These are phyloP conservation scores for Drosophila neonasuta DNA, from an alignment of 2,888 invertebrate genomes.

Conservation along the genomic window DNA sequence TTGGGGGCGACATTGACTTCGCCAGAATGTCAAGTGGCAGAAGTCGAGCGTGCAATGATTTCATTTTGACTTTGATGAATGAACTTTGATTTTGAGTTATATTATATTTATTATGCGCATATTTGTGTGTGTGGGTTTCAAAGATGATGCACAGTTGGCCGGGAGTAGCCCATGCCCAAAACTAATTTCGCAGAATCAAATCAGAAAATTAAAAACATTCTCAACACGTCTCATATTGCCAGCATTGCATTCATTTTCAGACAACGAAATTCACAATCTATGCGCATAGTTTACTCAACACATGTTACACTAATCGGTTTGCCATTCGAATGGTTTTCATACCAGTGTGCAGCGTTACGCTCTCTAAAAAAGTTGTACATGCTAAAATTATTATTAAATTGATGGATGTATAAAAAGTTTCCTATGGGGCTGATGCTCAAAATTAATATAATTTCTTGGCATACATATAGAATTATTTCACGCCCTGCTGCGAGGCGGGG, in stretches of 20 bases:
- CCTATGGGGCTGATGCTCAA: conserved; percentile 11
- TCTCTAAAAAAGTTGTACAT: conserved; percentile 23
- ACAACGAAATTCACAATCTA: background rate
- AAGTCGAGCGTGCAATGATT: conserved; percentile 51
- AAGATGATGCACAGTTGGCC: conserved; percentile 28
- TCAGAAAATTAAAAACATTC: conserved; percentile 1
- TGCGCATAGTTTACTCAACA: background rate
- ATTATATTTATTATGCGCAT: conserved; percentile 46
- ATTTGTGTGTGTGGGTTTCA: conserved; percentile 15
- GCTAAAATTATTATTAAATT: conserved; percentile 44
- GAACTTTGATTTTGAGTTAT: conserved; percentile 59
- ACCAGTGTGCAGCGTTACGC: conserved; percentile 28
- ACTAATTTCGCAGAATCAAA: background rate
- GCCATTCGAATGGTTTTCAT: background rate
- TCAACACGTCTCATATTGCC: conserved; percentile 4
- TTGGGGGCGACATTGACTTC: conserved; percentile 33
- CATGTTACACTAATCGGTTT: background rate
- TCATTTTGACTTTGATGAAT: conserved; percentile 69
- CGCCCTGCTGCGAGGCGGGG: conserved; percentile 2
- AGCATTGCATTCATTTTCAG: background rate
- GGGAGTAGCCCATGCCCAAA: conserved; percentile 6
- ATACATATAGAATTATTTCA: conserved; percentile 38
- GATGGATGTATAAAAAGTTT: conserved; percentile 51
- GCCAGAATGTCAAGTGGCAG: conserved; percentile 51
- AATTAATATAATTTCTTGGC: conserved; percentile 44